Evolutionary conservation across 2,888 invertebrate genomes (phyloP), one percentile per base, ranked within the genome.

Genomic region (Cartodere bifasciata): DNA sequence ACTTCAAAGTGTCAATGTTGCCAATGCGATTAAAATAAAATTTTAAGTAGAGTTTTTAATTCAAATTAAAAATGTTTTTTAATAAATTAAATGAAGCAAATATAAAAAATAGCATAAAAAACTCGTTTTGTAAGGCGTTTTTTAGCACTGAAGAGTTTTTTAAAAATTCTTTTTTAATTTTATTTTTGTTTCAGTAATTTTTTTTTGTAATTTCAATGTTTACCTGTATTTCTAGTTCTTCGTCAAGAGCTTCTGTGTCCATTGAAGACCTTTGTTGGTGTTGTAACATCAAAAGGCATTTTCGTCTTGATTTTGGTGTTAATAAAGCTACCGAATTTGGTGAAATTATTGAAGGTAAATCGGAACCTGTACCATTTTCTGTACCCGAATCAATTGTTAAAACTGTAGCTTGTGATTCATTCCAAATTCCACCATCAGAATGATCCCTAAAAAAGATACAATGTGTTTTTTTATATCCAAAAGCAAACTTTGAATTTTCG

Each of bases 371-470:
- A 22, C 72, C 72, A 53, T 72, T 73, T 46, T 73, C 72, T 10
- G 72, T 72, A 23, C 72, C 72, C 10, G 75, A 74, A 50, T 82
- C 83, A 2, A 73, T 72, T 60, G 79, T 82, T 17, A 84, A 64
- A 10, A 86, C 82, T 1, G 85, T 86, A 5, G 80, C 77, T 62
- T 87, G 86, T 7, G 86, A 86, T 62, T 86, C 86, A 60, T 86
- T 87, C 85, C 86, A 86, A 49, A 83, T 75, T 49, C 82, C 81
- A 49, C 83, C 81, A 53, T 87, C 86, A 26, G 85, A 85, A 56
- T 85, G 84, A 55, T 86, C 86, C 49, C 81, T 65, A 15, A 64
- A 47, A 37, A 22, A 10, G 10, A 22, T 15, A 30, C 16, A 21
- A 24, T 5, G 10, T 6, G 6, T 24, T 7, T 9, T 11, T 24